Percentiles rank a stretch among this genome's conserved stretches.
Evolutionary conservation across 1,140 invertebrate genomes (phyloP).

Genomic region (Hylaeus anthracinus): DNA sequence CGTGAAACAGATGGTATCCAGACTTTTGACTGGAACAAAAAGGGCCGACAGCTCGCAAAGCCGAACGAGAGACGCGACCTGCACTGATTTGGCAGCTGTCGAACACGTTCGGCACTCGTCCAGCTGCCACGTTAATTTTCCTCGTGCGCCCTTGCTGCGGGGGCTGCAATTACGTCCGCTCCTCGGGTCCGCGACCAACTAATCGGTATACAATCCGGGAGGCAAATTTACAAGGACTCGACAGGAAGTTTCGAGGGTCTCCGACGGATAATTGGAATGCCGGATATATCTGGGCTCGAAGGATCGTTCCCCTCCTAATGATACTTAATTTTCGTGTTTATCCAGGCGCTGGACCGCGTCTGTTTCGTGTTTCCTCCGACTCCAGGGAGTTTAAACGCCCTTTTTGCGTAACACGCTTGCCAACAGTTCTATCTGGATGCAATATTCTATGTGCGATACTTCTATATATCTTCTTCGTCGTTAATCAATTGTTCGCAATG

Average conservation of each 20-base stretch:
- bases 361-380: too few relatives aligned
- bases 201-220: slow-evolving; percentile 60
- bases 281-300: neutral
- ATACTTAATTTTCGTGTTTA: slow-evolving; percentile 22
- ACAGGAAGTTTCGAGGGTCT: slow-evolving; percentile 19
- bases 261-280: slow-evolving; percentile 34
- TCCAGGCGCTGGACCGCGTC: neutral
- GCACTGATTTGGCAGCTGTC: slow-evolving; percentile 69
- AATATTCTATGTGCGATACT: too few relatives aligned
- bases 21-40: slow-evolving; percentile 55
- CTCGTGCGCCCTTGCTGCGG: slow-evolving; percentile 37
- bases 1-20: slow-evolving; percentile 59
- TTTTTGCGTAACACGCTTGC: too few relatives aligned
- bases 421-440: too few relatives aligned
- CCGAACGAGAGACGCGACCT: slow-evolving; percentile 18
- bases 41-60: slow-evolving; percentile 8
- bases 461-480: too few relatives aligned
- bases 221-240: slow-evolving; percentile 55
- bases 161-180: slow-evolving; percentile 50
- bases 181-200: slow-evolving; percentile 45
- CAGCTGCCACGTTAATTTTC: slow-evolving; percentile 67
- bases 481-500: too few relatives aligned
- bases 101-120: slow-evolving; percentile 64
- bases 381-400: too few relatives aligned
- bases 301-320: neutral